Base-by-base conservation (phyloP, 2,888 invertebrate genomes). In the Esperia sulphurella region DNA sequence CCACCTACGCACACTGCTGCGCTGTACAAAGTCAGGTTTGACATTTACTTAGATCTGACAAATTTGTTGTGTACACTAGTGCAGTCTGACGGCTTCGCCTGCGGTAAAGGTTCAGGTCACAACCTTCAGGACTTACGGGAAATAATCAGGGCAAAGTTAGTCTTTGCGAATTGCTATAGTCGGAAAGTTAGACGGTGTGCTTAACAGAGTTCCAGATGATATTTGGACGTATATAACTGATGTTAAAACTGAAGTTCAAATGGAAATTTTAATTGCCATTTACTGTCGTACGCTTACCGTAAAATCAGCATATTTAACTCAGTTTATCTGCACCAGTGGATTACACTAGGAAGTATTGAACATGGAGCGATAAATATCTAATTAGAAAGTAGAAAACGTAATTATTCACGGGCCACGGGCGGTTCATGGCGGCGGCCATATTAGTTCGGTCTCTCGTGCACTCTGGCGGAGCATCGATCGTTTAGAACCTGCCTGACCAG, bases 321-420 rank as follows among this genome's bases (percentile, higher is more conserved):
- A 10, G 9, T 33, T 33, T 33, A 33, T 33, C 21, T 10, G 10
- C 33, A 10, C 33, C 33, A 40, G 9, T 10, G 10, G 8, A 10
- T 9, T 7, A 4, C 2, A 14, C n/a, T 12, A 29, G 41, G 41
- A 41, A 46, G 41, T 35, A n/a, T n/a, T 14, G 31, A 13, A 13
- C 41, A 7, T 9, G 8, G 28, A 33, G 41, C 63, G 63, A 63
- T 64, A 59, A 63, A 63, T 68, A 67, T 70, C 71, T 75, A 70
- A 77, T 79, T 77, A 75, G 78, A 79, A 77, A 78, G 77, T 75
- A 68, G 73, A 71, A 73, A 73, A 71, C 66, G 57, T 65, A 75
- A 76, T 76, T 74, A 76, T 74, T 65, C 63, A 54, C 60, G 56
- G 57, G 43, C 46, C 21, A 39, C 43, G 47, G 42, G 44, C 31